phyloP scores from a whole-genome alignment of 2,888 invertebrate genomes.

The Andrena minutula region DNA sequence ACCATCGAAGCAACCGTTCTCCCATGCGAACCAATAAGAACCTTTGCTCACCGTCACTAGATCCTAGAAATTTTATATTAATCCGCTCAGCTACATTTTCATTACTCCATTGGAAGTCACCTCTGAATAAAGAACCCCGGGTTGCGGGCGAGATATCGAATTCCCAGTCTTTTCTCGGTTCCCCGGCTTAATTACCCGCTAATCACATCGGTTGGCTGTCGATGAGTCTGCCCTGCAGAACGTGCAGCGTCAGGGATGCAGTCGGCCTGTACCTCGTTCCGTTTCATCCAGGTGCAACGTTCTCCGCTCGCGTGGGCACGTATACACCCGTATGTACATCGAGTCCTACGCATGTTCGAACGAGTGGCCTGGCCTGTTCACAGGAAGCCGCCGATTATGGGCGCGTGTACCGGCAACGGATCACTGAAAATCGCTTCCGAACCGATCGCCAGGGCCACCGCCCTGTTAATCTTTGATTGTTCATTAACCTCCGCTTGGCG shows the following conservation, averaged over 20 bases:
- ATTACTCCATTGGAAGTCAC: no score
- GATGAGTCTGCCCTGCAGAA: slow-evolving; percentile 24
- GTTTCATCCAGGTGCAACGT: slow-evolving; percentile 50
- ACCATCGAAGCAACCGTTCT: no score
- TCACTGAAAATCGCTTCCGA: slow-evolving; percentile 46
- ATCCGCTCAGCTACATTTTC: not conserved
- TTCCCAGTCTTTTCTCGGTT: slow-evolving; percentile 9
- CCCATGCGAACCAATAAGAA: no score
- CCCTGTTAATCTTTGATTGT: not conserved
- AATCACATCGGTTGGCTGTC: slow-evolving; percentile 21
- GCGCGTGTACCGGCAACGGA: slow-evolving; percentile 30
- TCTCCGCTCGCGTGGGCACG: slow-evolving; percentile 44
- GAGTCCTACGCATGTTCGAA: slow-evolving; percentile 51
- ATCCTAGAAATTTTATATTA: slow-evolving; percentile 17
- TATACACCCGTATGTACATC: slow-evolving; percentile 34
- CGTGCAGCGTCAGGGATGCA: slow-evolving; percentile 7
- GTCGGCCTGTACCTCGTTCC: slow-evolving; percentile 28
- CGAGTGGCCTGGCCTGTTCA: slow-evolving; percentile 15
- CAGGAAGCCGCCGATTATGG: slow-evolving; percentile 52
- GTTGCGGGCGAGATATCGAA: not conserved
- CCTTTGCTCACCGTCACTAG: not conserved
- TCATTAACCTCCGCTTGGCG: not conserved
- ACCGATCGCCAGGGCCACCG: slow-evolving; percentile 12
- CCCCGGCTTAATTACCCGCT: slow-evolving; percentile 45
- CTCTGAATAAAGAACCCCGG: not conserved